phyloP scores from a whole-genome alignment of 2,888 invertebrate species.

The Helobdella robusta region DNA sequence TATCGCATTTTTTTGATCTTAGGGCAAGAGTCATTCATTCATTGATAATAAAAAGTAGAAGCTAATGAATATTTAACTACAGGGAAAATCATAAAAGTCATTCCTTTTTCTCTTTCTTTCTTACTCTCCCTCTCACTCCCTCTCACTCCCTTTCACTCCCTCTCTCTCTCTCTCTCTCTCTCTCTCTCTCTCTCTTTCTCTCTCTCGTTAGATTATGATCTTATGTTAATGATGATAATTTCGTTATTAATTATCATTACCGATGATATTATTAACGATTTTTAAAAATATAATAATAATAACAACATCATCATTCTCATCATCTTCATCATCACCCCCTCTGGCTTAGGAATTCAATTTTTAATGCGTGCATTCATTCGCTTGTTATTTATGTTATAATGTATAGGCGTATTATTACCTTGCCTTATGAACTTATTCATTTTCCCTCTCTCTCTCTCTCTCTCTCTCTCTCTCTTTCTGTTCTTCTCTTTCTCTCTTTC shows the following conservation, averaged over 20 bases:
- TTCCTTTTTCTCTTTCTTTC: too few relatives aligned
- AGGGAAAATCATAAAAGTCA: not conserved
- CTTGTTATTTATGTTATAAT: not conserved
- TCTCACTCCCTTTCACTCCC: not conserved
- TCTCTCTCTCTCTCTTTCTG: not conserved
- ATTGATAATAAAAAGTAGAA: not conserved
- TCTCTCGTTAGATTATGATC: too few relatives aligned
- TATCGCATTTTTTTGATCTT: too few relatives aligned
- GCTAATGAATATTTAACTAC: not conserved
- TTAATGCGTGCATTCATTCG: not conserved
- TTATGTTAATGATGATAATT: too few relatives aligned
- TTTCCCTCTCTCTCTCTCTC: not conserved
- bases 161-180: conserved; percentile 16
- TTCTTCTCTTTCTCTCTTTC: not conserved
- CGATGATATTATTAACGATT: not conserved
- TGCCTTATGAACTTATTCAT: not conserved
- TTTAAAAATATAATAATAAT: too few relatives aligned
- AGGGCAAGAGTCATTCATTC: too few relatives aligned
- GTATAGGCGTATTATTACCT: not conserved
- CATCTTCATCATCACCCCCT: not conserved
- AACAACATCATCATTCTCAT: not conserved
- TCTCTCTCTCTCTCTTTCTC: conserved; percentile 13
- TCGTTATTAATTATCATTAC: too few relatives aligned
- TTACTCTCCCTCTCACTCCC: not conserved
- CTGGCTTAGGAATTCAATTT: not conserved